A percentile compares a stretch with the other conserved stretches of the same genome.
Conservation (phyloP, 2,888 invertebrate genomes). For the Eupithecia tripunctaria region DNA sequence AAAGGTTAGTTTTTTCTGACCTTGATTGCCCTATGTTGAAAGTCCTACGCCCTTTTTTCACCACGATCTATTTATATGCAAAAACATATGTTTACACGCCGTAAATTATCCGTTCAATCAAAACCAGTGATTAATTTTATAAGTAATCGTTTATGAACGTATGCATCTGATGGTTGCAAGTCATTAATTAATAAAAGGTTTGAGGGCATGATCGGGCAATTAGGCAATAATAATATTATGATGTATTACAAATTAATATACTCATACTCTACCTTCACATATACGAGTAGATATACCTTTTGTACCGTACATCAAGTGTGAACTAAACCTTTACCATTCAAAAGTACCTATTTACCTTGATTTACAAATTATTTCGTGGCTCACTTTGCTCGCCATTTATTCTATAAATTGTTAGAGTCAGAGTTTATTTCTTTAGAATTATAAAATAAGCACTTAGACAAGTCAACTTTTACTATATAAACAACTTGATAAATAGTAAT, state of each 20-base stretch:
- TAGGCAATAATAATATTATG: conserved; percentile 29
- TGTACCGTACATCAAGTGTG: no score
- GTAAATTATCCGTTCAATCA: conserved; percentile 26
- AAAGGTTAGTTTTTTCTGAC: conserved; percentile 1
- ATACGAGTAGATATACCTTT: neutral
- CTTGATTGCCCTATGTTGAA: conserved; percentile 10
- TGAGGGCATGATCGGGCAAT: conserved; percentile 38
- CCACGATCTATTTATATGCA: conserved; percentile 31
- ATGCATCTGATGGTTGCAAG: conserved; percentile 30
- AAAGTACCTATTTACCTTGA: neutral
- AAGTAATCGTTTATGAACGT: conserved; percentile 26
- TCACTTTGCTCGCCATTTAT: no score
- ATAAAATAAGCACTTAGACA: no score
- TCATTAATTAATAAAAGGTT: conserved; percentile 34
- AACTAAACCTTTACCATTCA: neutral
- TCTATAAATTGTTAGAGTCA: no score
- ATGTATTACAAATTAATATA: conserved; percentile 8
- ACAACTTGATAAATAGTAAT: no score
- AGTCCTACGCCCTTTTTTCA: conserved; percentile 1
- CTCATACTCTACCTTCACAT: neutral
- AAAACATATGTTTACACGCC: conserved; percentile 10
- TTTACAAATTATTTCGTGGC: no score
- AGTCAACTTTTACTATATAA: no score
- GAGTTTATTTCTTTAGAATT: no score
- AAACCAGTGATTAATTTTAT: conserved; percentile 39